A percentile compares a stretch with the other conserved stretches of the same genome.
Evolutionary conservation across 2,797 vertebrate genomes (phyloP).

Genomic region (Notolepis coatsorum): DNA sequence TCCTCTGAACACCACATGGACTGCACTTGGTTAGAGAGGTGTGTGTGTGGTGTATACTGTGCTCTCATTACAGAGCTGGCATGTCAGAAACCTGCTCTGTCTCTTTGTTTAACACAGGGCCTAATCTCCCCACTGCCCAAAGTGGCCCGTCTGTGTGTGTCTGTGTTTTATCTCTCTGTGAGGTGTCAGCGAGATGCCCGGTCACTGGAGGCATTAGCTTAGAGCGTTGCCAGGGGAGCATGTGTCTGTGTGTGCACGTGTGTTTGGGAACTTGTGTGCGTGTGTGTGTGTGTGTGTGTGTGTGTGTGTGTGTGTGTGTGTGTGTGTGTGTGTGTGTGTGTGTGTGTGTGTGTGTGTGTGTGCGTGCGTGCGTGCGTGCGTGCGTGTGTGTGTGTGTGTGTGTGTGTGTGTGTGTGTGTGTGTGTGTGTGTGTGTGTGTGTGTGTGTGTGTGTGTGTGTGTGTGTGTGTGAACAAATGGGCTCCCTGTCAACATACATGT

Average conservation of each 20-base stretch:
- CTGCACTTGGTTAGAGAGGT: background rate
- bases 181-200: slow-evolving; percentile 63
- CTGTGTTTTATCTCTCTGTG: slow-evolving; percentile 40
- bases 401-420: background rate
- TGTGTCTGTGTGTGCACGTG: too few relatives aligned
- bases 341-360: slow-evolving; percentile 5
- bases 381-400: background rate
- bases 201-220: slow-evolving; percentile 45
- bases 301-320: slow-evolving; percentile 26
- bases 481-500: too few relatives aligned
- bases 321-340: slow-evolving; percentile 5
- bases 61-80: slow-evolving; percentile 74
- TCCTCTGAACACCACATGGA: too few relatives aligned
- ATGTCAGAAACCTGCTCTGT: slow-evolving; percentile 60
- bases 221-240: slow-evolving; percentile 25
- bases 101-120: slow-evolving; percentile 73
- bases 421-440: slow-evolving; percentile 5
- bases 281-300: slow-evolving; percentile 12
- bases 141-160: background rate
- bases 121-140: slow-evolving; percentile 67
- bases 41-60: slow-evolving; percentile 36
- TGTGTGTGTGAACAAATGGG: slow-evolving; percentile 23
- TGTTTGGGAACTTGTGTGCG: too few relatives aligned
- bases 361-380: background rate
- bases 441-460: slow-evolving; percentile 7